Evolutionary conservation across 2,113 vertebrate species (phyloP).

Genomic region (Muscicapa adusta): DNA sequence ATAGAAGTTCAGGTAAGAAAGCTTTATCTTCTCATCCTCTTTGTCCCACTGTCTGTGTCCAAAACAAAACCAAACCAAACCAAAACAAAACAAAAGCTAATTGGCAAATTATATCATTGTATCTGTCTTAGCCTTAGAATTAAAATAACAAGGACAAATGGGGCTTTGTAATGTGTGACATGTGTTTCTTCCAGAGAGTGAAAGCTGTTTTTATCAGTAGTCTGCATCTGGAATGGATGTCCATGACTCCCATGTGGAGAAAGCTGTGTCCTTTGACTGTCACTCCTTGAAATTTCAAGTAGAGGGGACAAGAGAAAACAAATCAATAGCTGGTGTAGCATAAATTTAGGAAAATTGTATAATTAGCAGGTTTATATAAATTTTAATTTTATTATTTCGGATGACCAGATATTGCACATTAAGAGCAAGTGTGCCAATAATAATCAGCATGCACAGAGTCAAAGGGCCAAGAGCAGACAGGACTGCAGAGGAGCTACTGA

Average conservation of each 20-base stretch:
- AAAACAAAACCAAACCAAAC: too few species aligned
- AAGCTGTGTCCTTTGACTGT: neutral
- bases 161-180: neutral
- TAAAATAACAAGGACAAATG: neutral
- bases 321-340: neutral
- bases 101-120: neutral
- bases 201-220: neutral
- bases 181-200: neutral
- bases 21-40: neutral
- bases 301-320: neutral
- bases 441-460: neutral
- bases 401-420: neutral
- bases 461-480: neutral
- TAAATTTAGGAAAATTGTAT: neutral
- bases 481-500: neutral
- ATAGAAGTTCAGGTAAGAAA: neutral
- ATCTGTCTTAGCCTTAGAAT: neutral
- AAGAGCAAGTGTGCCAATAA: neutral
- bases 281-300: neutral
- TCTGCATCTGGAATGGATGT: neutral
- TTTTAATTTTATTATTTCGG: neutral
- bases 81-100: neutral
- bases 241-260: neutral
- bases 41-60: neutral
- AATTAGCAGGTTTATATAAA: neutral